These are phyloP conservation scores for Kryphioiulus occultus DNA, from an alignment of 2,888 invertebrate species.

Conservation along the genomic window DNA sequence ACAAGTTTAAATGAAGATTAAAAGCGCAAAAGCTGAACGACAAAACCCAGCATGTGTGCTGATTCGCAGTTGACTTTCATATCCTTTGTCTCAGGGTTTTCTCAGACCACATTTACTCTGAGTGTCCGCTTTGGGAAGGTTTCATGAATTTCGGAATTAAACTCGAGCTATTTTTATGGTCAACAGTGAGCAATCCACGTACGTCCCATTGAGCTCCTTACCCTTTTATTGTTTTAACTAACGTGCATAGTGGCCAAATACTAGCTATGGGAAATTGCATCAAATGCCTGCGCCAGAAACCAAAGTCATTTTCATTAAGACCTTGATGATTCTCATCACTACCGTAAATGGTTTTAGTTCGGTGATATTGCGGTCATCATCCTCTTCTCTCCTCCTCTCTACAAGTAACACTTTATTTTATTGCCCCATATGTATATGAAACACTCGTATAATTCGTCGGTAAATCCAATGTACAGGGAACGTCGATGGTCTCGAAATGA, in stretches of 20 bases:
- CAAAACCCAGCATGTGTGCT: too few species aligned
- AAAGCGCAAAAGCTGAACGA: too few species aligned
- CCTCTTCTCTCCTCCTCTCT: slow-evolving; percentile 10
- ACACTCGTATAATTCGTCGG: slow-evolving; percentile 15
- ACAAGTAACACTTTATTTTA: slow-evolving; percentile 42
- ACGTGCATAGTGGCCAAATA: slow-evolving; percentile 16
- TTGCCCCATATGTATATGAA: slow-evolving; percentile 29
- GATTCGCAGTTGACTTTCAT: too few species aligned
- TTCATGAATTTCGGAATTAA: slow-evolving; percentile 19
- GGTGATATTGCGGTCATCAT: slow-evolving; percentile 37
- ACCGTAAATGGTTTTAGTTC: slow-evolving; percentile 37
- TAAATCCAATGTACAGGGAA: neutral
- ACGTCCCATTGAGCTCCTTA: slow-evolving; percentile 15
- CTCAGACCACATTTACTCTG: neutral
- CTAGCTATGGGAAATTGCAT: slow-evolving; percentile 7
- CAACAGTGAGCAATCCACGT: slow-evolving; percentile 14
- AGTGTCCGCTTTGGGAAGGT: slow-evolving; percentile 13
- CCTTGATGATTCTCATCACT: slow-evolving; percentile 45
- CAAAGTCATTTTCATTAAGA: slow-evolving; percentile 42
- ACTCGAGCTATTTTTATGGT: slow-evolving; percentile 8
- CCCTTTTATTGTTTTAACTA: slow-evolving; percentile 19
- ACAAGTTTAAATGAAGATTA: too few species aligned
- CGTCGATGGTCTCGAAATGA: neutral
- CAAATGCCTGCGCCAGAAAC: slow-evolving; percentile 9
- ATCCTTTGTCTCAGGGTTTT: too few species aligned